Percentiles rank a stretch among this genome's conserved stretches.
phyloP scores from a whole-genome alignment of 2,797 vertebrate species.

The Psittacula derbiana region DNA sequence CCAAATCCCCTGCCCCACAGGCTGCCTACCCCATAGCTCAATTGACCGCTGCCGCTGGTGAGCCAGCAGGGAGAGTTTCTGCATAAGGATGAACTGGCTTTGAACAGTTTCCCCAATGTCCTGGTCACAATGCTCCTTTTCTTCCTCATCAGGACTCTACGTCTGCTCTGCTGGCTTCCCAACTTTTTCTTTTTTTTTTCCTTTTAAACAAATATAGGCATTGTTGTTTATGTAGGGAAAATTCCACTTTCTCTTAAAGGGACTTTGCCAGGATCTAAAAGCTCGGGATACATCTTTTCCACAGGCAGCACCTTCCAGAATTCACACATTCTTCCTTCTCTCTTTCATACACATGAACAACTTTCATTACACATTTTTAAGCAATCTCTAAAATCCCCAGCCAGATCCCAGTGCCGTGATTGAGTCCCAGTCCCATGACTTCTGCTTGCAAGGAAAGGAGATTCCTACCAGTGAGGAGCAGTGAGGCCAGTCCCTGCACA shows the following conservation, averaged over 20 bases:
- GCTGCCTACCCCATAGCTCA: background rate
- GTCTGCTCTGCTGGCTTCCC: background rate
- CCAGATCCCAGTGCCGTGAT: accelerated
- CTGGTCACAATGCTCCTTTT: background rate
- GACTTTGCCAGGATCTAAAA: background rate
- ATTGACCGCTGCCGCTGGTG: background rate
- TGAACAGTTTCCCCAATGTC: slow-evolving; percentile 8
- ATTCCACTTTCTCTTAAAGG: slow-evolving; percentile 26
- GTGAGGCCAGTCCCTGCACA: accelerated
- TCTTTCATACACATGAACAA: background rate
- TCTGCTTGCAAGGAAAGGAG: background rate
- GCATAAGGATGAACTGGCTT: background rate
- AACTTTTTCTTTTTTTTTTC: background rate
- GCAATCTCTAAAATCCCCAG: background rate
- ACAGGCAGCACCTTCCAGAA: background rate
- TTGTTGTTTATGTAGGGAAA: slow-evolving; percentile 5
- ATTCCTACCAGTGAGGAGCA: background rate
- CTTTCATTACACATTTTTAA: background rate
- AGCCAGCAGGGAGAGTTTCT: background rate
- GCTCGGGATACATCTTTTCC: background rate
- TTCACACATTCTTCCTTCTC: background rate
- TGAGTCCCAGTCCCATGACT: background rate
- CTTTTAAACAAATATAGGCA: background rate
- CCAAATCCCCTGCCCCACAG: background rate
- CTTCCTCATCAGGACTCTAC: background rate